Base-by-base conservation (phyloP, 2,113 vertebrate species). In the Calidris pugnax region DNA sequence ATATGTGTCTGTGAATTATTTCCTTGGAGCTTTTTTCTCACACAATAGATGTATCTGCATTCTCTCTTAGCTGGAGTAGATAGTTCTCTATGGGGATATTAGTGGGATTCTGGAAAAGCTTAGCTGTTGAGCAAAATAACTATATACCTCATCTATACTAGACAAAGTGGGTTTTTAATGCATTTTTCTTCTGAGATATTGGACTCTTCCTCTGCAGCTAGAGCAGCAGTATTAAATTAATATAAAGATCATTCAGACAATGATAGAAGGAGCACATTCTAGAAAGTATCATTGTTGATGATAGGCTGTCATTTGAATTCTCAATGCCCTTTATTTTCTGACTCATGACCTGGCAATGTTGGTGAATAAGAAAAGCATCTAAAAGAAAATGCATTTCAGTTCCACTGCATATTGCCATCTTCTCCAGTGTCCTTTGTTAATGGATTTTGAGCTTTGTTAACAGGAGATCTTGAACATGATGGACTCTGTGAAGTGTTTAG, bases 381-480 rank as follows among this genome's bases (percentile, higher is more conserved):
- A 33, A 89, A 89, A 60, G 76, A 57, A 92, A 94, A 92, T 90
- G 37, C 32, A 74, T 87, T 96, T 97, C 77, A 59, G 14, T 85
- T 86, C 64, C 32, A 47, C 37, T 90, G 89, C 27, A 22, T 45
- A 48, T 86, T 92, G 39, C 50, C 76, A 69, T 0, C 35, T 35
- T 76, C 59, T 48, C 63, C 57, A 48, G 7, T 39, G 67, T 53
- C 55, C 15, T 45, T 85, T n/a, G 9, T 15, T 85, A 75, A 63
- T 85, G 37, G 37, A 39, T 39, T 39, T 39, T 39, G 37, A 75
- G 51, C 69, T 75, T 81, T 7, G 4, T 57, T 69, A 77, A 26
- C 55, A 57, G 86, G 21, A 92, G 17, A 23, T 68, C 26, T 72
- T 43, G 5, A 68, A 21, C 21, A 10, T 33, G 43, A 47, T 56